Percentiles rank a stretch among this genome's conserved stretches.
These are phyloP conservation scores for Copidosoma aretas DNA, from an alignment of 2,888 invertebrate species.

Conservation along the genomic window DNA sequence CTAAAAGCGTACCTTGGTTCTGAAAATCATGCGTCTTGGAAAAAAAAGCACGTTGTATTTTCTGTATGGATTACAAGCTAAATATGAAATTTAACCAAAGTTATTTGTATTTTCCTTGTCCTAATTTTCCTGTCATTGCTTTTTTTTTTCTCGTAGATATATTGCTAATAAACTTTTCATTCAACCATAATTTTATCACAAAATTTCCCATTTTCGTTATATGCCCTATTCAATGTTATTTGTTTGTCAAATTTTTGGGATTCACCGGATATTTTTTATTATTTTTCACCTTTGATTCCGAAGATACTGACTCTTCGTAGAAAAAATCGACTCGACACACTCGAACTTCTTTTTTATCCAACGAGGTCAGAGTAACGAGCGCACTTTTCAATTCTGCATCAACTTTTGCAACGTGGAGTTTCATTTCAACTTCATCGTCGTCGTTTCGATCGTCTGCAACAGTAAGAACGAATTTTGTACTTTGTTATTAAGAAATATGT, in stretches of 20 bases:
- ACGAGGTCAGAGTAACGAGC: constrained; percentile 43
- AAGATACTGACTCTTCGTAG: constrained; percentile 3
- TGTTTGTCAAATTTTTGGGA: not conserved
- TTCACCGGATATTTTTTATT: not conserved
- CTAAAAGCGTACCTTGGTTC: constrained; percentile 28
- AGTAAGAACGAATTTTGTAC: not conserved
- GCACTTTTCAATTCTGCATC: constrained; percentile 39
- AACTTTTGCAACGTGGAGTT: constrained; percentile 41
- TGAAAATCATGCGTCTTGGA: constrained; percentile 28
- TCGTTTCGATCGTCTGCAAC: not conserved
- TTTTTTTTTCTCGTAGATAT: too few species aligned
- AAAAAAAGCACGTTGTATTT: constrained; percentile 29
- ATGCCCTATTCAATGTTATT: too few species aligned
- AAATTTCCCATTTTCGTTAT: too few species aligned
- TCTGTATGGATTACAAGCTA: constrained; percentile 16
- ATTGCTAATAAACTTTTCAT: too few species aligned
- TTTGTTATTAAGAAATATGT: not conserved
- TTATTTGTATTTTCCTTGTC: not conserved
- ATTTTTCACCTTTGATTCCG: not conserved
- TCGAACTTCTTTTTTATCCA: constrained; percentile 44
- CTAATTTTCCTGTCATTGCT: not conserved
- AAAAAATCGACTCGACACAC: constrained; percentile 38
- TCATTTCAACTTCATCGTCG: constrained; percentile 38
- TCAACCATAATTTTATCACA: not conserved
- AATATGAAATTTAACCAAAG: not conserved